phyloP scores from a whole-genome alignment of 2,888 invertebrate genomes.

The Lithosia quadra region DNA sequence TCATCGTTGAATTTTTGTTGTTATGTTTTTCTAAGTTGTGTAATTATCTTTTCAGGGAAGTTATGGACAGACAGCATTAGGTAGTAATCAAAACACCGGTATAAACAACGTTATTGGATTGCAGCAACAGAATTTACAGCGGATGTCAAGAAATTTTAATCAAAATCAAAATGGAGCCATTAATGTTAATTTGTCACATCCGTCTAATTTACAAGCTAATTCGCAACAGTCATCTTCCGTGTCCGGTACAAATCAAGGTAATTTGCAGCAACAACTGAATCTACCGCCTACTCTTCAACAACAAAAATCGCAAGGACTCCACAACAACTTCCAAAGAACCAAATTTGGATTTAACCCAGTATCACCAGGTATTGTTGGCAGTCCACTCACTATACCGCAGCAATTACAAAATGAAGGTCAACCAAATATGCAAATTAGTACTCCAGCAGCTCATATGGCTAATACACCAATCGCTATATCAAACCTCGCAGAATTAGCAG shows the following conservation, averaged over 20 bases:
- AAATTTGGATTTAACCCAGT: slow-evolving; percentile 38
- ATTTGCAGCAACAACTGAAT: slow-evolving; percentile 54
- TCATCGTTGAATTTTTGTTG: no score
- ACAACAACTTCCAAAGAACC: slow-evolving; percentile 36
- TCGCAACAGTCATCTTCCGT: slow-evolving; percentile 32
- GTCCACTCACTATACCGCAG: slow-evolving; percentile 17
- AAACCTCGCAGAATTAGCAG: slow-evolving; percentile 41
- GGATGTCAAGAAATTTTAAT: slow-evolving; percentile 43
- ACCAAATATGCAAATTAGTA: slow-evolving; percentile 26
- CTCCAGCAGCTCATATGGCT: not conserved
- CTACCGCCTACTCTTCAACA: slow-evolving; percentile 41
- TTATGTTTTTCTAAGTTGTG: not conserved
- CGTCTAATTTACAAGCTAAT: slow-evolving; percentile 38
- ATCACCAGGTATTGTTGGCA: slow-evolving; percentile 21
- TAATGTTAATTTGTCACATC: slow-evolving; percentile 38
- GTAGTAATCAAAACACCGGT: slow-evolving; percentile 50
- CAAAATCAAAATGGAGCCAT: slow-evolving; percentile 41
- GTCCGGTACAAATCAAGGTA: slow-evolving; percentile 43
- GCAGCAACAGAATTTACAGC: slow-evolving; percentile 38
- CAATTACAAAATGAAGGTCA: slow-evolving; percentile 27
- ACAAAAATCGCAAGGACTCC: slow-evolving; percentile 16
- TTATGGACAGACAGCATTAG: slow-evolving; percentile 52
- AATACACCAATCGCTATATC: slow-evolving; percentile 24
- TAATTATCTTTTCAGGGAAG: slow-evolving; percentile 50
- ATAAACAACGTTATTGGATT: slow-evolving; percentile 42